Evolutionary conservation across 2,888 invertebrate species (phyloP), one percentile per base, ranked within the genome.

Genomic region (Dasypolia templi): DNA sequence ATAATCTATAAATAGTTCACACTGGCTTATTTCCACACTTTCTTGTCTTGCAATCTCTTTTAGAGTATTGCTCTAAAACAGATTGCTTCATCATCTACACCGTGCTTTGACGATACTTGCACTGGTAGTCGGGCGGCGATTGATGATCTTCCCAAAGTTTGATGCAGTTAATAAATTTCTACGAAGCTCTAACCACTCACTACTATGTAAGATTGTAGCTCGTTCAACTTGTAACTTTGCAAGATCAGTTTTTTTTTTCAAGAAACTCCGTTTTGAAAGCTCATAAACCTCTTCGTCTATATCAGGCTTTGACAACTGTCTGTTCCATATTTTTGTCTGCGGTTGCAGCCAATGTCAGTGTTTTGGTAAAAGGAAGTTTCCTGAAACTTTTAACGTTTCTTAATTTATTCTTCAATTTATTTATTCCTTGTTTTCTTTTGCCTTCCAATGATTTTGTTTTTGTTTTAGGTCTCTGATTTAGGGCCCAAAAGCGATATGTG

Each of bases 171-270:
- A 26, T 55, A 55, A 55, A 55, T 55, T 55, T 26, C 55, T 55
- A 9, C 55, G 55, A 19, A 55, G 55, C 12, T 55, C 29, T 35
- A 68, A 29, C 73, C 63, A 74, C 26, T 74, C 68, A 29, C 63
- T 56, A 58, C 55, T 42, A 46, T 74, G 56, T 35, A 32, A n/a
- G 62, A 42, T 42, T 42, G 42, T 42, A 42, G 42, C 42, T 42
- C 42, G 42, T 42, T 42, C 26, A 35, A n/a, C 32, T 22, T 49
- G 12, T 11, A 14, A 14, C 42, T 42, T 35, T 51, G 22, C 32
- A 19, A 22, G n/a, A 49, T 19, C n/a, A 35, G n/a, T 9, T 49
- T 63, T 64, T 64, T 39, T 64, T 49, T 64, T 64, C 22, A 65
- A 42, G 19, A 53, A 64, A n/a, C 51, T 26, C 55, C 4, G 1